These are phyloP conservation scores for Pachymerium ferrugineum DNA, from an alignment of 2,888 invertebrate genomes.

Conservation along the genomic window DNA sequence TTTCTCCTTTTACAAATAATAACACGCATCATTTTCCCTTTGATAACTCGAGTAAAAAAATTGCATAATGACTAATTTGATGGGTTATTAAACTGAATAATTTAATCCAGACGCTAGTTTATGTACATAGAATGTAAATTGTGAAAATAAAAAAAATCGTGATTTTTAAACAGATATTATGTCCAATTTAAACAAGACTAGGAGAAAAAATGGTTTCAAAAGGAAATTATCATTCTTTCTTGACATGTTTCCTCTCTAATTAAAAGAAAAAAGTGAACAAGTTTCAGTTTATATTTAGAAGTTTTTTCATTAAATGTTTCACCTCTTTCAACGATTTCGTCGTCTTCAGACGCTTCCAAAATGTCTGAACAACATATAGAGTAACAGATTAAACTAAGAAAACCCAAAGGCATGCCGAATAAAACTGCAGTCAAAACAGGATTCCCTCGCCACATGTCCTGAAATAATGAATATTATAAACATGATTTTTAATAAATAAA, in stretches of 20 bases:
- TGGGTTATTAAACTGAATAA: too few species aligned
- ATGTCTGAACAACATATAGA: constrained; percentile 95
- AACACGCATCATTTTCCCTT: too few species aligned
- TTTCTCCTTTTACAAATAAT: too few species aligned
- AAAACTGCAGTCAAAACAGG: constrained; percentile 87
- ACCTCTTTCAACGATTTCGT: constrained; percentile 33
- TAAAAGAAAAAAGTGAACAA: background rate
- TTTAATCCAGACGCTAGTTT: too few species aligned
- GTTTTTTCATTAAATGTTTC: background rate
- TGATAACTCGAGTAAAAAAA: too few species aligned
- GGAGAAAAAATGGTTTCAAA: background rate
- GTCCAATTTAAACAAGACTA: background rate
- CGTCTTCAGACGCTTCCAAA: constrained; percentile 77
- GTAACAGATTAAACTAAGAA: constrained; percentile 88
- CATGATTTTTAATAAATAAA: background rate
- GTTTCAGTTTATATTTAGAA: background rate
- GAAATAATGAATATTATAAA: background rate
- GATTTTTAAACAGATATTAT: too few species aligned
- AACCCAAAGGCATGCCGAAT: constrained; percentile 88
- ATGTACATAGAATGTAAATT: too few species aligned
- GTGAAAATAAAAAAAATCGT: too few species aligned
- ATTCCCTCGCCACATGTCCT: constrained; percentile 85
- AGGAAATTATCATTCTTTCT: constrained; percentile 12
- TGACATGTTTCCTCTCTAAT: constrained; percentile 15
- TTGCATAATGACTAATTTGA: too few species aligned